These are phyloP conservation scores for Cynopterus sphinx DNA, from an alignment of 2,797 vertebrate genomes.

Conservation along the genomic window DNA sequence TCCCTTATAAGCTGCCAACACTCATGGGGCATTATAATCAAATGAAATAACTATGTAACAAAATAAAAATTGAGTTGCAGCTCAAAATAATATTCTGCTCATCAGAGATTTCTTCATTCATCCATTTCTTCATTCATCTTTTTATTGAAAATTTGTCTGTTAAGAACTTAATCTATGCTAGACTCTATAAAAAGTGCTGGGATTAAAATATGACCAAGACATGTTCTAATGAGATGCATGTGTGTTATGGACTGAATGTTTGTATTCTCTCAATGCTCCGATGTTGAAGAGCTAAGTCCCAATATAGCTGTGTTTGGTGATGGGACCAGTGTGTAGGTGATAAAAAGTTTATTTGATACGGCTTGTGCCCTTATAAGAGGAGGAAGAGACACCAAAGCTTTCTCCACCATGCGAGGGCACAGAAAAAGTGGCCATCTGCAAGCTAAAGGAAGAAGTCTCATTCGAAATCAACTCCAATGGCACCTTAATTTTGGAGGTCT, in stretches of 20 bases:
- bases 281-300: neutral
- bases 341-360: neutral
- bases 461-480: neutral
- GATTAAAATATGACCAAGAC: neutral
- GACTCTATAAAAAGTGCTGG: neutral
- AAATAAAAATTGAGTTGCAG: neutral
- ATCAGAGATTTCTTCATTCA: neutral
- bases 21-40: neutral
- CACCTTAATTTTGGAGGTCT: neutral
- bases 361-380: neutral
- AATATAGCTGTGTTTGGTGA: neutral
- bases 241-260: neutral
- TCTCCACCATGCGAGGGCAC: neutral
- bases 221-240: neutral
- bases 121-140: neutral
- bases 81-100: neutral
- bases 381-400: neutral
- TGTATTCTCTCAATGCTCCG: neutral
- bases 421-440: accelerated
- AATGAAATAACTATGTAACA: neutral
- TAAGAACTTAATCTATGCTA: neutral
- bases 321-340: neutral
- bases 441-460: neutral
- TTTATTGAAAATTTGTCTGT: neutral
- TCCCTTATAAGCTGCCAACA: neutral